Conservation (phyloP, 2,113 vertebrate species). For the Gulo gulo region DNA sequence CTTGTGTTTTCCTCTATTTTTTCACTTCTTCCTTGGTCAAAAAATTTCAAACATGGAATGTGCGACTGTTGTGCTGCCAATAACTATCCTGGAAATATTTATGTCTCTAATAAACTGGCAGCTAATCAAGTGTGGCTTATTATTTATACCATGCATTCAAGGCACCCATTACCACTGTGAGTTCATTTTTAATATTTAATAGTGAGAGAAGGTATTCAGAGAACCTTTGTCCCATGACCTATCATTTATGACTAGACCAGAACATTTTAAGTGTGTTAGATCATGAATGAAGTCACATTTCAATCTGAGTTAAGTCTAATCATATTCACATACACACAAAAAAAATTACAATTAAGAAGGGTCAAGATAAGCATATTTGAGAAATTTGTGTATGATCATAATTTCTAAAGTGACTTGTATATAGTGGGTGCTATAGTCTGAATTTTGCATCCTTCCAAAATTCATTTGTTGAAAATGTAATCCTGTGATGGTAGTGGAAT, state of each 20-base stretch:
- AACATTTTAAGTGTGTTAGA: neutral
- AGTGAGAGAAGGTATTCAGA: neutral
- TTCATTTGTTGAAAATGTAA: neutral
- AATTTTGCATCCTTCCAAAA: neutral
- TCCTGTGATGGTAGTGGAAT: neutral
- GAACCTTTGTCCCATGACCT: neutral
- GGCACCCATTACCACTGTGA: neutral
- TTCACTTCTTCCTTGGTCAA: neutral
- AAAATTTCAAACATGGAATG: neutral
- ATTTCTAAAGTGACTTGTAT: neutral
- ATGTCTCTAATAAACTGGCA: neutral
- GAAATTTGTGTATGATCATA: neutral
- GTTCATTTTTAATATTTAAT: neutral
- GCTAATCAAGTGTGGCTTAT: neutral
- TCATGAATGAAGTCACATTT: neutral
- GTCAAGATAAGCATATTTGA: neutral
- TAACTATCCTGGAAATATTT: neutral
- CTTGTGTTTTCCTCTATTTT: neutral
- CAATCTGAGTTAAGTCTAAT: neutral
- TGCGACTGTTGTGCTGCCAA: constrained; percentile 6
- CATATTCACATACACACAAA: neutral
- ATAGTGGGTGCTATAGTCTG: neutral
- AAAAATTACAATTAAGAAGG: neutral
- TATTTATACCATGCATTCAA: neutral
- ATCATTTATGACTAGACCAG: neutral